These are phyloP conservation scores for Stegana nigrithorax DNA, from an alignment of 2,888 invertebrate genomes.

Conservation along the genomic window DNA sequence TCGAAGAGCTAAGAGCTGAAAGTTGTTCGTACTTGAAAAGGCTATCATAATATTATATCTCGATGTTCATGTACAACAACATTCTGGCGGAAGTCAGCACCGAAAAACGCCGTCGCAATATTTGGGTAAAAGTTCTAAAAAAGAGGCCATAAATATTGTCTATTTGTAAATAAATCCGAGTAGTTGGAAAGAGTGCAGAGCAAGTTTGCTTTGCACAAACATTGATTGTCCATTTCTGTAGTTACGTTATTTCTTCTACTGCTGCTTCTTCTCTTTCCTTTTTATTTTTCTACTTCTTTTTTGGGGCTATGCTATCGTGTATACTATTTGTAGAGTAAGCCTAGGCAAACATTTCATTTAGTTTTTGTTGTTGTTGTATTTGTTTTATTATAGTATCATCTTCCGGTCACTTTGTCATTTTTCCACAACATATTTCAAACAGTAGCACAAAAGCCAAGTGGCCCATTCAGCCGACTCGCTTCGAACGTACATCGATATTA, in stretches of 20 bases:
- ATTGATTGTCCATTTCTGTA: background rate
- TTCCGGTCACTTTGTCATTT: constrained; percentile 65
- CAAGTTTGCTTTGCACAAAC: background rate
- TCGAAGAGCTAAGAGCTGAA: background rate
- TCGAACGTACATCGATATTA: too few species aligned
- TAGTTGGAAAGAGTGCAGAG: constrained; percentile 3
- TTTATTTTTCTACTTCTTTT: background rate
- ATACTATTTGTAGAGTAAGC: constrained; percentile 30
- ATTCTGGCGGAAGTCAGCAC: constrained; percentile 1
- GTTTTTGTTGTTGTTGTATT: constrained; percentile 26
- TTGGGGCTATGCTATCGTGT: background rate
- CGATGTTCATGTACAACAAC: background rate
- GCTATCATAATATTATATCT: constrained; percentile 15
- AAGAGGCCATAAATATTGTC: constrained; percentile 59
- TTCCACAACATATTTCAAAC: constrained; percentile 59
- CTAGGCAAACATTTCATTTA: constrained; percentile 41
- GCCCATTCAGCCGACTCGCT: constrained; percentile 38
- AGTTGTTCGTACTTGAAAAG: background rate
- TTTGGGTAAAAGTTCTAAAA: constrained; percentile 32
- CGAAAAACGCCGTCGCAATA: background rate
- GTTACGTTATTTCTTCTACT: too few species aligned
- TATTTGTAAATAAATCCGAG: constrained; percentile 41
- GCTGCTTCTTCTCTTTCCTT: background rate
- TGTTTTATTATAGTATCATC: constrained; percentile 59
- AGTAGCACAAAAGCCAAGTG: constrained; percentile 52